phyloP scores from a whole-genome alignment of 2,113 vertebrate genomes.

The Physeter macrocephalus region DNA sequence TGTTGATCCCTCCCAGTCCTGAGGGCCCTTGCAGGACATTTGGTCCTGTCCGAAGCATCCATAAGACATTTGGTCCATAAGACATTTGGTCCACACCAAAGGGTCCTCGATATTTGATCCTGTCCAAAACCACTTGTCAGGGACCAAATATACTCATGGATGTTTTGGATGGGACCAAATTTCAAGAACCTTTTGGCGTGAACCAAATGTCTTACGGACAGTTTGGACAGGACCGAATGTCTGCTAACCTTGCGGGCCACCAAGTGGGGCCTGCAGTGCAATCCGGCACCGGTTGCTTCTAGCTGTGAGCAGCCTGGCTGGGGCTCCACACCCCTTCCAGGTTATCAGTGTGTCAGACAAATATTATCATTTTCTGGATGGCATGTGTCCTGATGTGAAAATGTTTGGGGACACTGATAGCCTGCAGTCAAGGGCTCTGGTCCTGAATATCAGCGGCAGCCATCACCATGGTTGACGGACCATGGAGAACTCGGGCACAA shows the following conservation, averaged over 20 bases:
- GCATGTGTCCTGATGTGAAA: not conserved
- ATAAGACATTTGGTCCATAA: not conserved
- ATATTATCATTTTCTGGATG: not conserved
- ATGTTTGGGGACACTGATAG: not conserved
- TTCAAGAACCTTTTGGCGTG: not conserved
- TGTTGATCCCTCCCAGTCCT: not conserved
- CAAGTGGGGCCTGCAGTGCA: not conserved
- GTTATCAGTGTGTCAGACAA: not conserved
- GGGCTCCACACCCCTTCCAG: not conserved
- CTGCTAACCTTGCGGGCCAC: not conserved
- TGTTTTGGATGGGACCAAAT: not conserved
- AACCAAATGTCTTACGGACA: not conserved
- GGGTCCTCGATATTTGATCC: not conserved
- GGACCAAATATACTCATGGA: not conserved
- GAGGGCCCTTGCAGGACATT: not conserved
- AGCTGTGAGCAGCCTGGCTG: not conserved
- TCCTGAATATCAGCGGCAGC: not conserved
- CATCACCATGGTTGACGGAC: accelerated
- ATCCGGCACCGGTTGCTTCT: not conserved
- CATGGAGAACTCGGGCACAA: not conserved
- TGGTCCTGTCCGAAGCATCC: not conserved
- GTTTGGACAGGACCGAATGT: not conserved
- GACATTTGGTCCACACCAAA: not conserved
- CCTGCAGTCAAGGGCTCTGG: no score
- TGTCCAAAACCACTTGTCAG: not conserved